Base-by-base conservation (phyloP, 2,888 invertebrate species). In the Cataglyphis albicans region DNA sequence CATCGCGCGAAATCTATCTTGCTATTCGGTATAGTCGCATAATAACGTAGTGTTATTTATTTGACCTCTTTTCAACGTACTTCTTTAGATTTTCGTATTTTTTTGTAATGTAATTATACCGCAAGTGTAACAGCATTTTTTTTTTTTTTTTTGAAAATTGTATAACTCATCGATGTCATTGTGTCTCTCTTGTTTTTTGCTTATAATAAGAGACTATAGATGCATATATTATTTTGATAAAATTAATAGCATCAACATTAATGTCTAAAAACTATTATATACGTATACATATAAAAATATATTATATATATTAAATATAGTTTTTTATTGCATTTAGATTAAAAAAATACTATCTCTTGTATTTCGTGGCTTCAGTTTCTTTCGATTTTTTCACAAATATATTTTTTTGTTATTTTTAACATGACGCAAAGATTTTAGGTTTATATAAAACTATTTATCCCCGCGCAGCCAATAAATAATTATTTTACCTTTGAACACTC, bases 381-480 rank as follows among this genome's bases (percentile, higher is more conserved):
- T 32, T 52, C 15, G 9, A 55, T 5, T 35, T 55, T 12, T 18
- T 52, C 0, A 35, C 35, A 29, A 38, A 55, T 68, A 25, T 38
- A 68, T 68, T 55, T 76, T 59, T 25, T 5, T 55, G 68, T 67
- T 29, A 52, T 76, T 76, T 32, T 1, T 21, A 61, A 29, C 29
- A 38, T 63, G 15, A 52, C 12, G 25, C 18, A n/a, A 21, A 15
- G 12, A 38, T 12, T n/a, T 12, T 18, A 67, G 55, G 38, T 65
- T 41, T 44, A 74, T 29, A 32, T 29, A 2, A n/a, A 52, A 52
- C 18, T 68, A 9, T 52, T 67, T 68, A 38, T 41, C 52, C n/a
- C 52, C 4, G 25, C 52, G 12, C 75, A 68, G 52, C 21, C 5
- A n/a, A 67, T 76, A 68, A 76, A 76, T 68, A 68, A 65, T 55